Evolutionary conservation across 2,113 vertebrate genomes (phyloP).

Genomic region (Clarias macrocephalus): DNA sequence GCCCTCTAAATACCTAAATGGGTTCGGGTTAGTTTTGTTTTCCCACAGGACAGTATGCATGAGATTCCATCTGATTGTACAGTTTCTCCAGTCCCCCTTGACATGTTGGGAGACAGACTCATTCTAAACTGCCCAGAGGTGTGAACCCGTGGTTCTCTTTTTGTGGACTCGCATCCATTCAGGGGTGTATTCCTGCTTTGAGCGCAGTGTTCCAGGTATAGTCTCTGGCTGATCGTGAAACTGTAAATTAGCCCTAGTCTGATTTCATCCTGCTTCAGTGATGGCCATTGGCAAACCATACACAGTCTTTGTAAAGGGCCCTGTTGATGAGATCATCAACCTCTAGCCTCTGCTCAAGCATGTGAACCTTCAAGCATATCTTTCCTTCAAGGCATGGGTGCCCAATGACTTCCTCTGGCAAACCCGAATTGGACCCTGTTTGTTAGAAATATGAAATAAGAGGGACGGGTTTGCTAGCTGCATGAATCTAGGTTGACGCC

Average conservation of each 20-base stretch:
- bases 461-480: background rate
- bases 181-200: background rate
- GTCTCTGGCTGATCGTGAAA: background rate
- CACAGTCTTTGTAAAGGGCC: background rate
- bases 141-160: background rate
- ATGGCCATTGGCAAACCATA: background rate
- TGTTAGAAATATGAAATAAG: background rate
- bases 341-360: background rate
- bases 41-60: background rate
- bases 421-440: background rate
- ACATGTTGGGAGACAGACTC: background rate
- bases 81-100: background rate
- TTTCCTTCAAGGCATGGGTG: background rate
- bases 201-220: background rate
- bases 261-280: background rate
- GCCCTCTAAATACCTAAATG: too few species aligned
- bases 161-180: background rate
- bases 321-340: background rate
- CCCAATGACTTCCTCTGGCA: background rate
- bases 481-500: background rate
- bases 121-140: background rate
- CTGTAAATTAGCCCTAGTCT: background rate
- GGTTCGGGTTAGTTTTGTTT: background rate
- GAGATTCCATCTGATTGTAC: background rate
- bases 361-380: background rate